Evolutionary conservation across 2,797 vertebrate genomes (phyloP), one percentile per base, ranked within the genome.

Genomic region (Delichon dasypus): DNA sequence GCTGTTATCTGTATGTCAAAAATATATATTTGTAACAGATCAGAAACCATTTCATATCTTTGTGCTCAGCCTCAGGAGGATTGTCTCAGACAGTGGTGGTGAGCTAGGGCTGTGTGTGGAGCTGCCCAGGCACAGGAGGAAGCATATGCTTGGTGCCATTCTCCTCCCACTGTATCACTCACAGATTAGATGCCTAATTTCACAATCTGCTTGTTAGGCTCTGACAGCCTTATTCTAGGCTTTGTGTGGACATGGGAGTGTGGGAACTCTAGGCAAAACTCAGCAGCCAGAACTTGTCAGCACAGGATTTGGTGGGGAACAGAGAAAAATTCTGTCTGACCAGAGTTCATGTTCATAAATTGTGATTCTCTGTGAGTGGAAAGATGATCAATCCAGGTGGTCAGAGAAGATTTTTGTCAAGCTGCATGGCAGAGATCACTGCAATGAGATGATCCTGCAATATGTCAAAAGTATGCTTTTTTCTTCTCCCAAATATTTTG

Each of bases 281-380:
- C 44, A 50, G 22, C 66, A 86, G 22, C 20, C 17, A 66, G 57
- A 74, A 53, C 10, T 48, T 66, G 22, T 48, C 42, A 71, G 36
- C 26, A 5, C 2, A 38, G n/a, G 19, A 85, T 5, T 32, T 84
- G 51, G 13, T 54, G 42, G 16, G 51, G 32, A 77, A 14, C 6
- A 68, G 38, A 64, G 42, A 34, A 51, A 60, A 40, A 30, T 74
- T 71, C 61, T 64, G 17, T 20, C 26, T 36, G 21, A 53, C 45
- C 53, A 71, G 57, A 64, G 22, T 32, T 81, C 17, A 7, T 15
- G 10, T 27, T 77, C 29, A 51, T 45, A 36, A 47, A 50, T n/a
- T 0, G 0, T 0, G 3, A 42, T 71, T 55, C 34, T 36, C 22
- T 38, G 26, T 0, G 0, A 50, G 17, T 65, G 50, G 42, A 67